Evolutionary conservation across 2,888 invertebrate species (phyloP).

Genomic region (Epinotia bilunana): DNA sequence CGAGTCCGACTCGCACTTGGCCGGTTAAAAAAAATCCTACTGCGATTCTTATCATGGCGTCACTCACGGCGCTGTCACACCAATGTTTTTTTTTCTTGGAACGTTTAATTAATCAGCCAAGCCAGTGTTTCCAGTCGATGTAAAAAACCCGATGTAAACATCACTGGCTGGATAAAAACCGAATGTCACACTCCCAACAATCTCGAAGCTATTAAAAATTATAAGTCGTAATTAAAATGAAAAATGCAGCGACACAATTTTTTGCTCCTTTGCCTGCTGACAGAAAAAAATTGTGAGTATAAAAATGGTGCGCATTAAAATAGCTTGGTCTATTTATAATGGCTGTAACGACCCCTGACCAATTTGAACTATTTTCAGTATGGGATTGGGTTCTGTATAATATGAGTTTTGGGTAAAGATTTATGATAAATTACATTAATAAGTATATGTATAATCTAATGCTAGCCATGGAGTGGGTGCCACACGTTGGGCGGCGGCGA

Average conservation of each 20-base stretch:
- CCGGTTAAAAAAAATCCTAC: no score
- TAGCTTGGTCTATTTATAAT: conserved; percentile 79
- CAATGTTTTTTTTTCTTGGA: no score
- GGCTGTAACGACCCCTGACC: conserved; percentile 61
- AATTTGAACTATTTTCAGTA: conserved; percentile 33
- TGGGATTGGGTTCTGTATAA: conserved; percentile 43
- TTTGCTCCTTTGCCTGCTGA: background rate
- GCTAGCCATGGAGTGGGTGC: no score
- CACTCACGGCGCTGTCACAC: background rate
- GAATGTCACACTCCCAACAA: conserved; percentile 1
- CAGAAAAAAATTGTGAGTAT: conserved; percentile 1
- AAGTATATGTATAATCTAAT: no score
- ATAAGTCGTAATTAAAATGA: conserved; percentile 45
- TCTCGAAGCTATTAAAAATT: conserved; percentile 33
- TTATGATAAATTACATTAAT: no score
- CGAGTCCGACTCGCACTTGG: no score
- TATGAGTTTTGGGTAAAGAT: background rate
- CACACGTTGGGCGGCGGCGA: no score
- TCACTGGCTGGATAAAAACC: background rate
- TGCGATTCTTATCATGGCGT: no score
- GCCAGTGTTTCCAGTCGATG: background rate
- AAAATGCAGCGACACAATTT: conserved; percentile 23
- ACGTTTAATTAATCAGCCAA: background rate
- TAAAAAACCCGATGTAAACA: background rate
- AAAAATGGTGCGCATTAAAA: conserved; percentile 68